These are phyloP conservation scores for Cathartes aura DNA, from an alignment of 2,113 vertebrate genomes.

Conservation along the genomic window DNA sequence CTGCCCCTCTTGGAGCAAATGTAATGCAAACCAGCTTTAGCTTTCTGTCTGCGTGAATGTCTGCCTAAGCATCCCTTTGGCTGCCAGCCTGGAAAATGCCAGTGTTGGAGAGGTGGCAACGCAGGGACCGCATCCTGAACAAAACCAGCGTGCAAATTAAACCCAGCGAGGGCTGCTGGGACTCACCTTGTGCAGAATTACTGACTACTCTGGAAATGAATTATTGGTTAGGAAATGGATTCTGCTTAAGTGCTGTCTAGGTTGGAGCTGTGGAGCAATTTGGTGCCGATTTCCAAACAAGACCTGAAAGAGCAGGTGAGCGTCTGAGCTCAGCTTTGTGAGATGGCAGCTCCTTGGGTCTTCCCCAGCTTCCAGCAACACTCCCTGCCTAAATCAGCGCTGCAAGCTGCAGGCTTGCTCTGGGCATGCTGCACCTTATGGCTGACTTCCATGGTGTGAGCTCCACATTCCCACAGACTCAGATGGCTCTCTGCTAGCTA, in stretches of 20 bases:
- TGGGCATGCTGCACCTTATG: neutral
- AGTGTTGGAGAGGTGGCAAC: neutral
- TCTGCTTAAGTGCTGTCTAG: neutral
- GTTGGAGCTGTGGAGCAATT: neutral
- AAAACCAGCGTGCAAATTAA: neutral
- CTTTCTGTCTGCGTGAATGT: neutral
- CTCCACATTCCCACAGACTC: neutral
- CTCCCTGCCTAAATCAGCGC: neutral
- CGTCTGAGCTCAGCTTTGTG: neutral
- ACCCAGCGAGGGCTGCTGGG: neutral
- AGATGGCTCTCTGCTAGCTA: neutral
- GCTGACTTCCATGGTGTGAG: neutral
- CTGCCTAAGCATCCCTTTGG: neutral
- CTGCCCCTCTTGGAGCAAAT: neutral
- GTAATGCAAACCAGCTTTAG: neutral
- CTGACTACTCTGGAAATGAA: neutral
- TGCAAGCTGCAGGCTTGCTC: neutral
- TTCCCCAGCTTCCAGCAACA: neutral
- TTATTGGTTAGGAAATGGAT: neutral
- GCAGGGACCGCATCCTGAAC: neutral
- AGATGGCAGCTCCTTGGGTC: neutral
- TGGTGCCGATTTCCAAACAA: neutral
- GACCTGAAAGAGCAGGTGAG: neutral
- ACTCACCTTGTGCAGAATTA: neutral
- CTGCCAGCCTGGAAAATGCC: conserved; percentile 25